Evolutionary conservation across 2,888 invertebrate genomes (phyloP).

Genomic region (Thymelicus lineola): DNA sequence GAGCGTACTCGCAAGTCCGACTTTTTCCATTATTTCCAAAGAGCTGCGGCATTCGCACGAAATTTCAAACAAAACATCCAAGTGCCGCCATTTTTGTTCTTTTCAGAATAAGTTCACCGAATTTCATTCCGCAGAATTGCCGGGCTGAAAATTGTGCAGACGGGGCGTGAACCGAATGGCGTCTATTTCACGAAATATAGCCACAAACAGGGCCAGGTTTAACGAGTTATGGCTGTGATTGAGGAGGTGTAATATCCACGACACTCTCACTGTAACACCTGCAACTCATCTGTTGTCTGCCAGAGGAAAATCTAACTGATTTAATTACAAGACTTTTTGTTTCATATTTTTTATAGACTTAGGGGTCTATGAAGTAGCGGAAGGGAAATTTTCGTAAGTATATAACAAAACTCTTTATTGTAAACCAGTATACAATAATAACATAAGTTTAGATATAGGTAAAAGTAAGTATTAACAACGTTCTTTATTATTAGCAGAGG

Average conservation of each 20-base stretch:
- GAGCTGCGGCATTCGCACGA: slow-evolving; percentile 6
- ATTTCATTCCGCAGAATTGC: slow-evolving; percentile 23
- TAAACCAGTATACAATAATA: no score
- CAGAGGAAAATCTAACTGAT: neutral
- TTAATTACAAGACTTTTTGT: neutral
- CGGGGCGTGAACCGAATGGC: slow-evolving; percentile 42
- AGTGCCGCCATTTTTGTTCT: slow-evolving; percentile 17
- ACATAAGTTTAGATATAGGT: no score
- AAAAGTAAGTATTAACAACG: no score
- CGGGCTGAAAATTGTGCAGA: slow-evolving; percentile 41
- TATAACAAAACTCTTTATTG: no score
- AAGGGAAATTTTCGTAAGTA: no score
- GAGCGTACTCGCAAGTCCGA: slow-evolving; percentile 4
- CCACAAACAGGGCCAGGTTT: slow-evolving; percentile 35
- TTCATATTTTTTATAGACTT: neutral
- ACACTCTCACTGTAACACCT: slow-evolving; percentile 5
- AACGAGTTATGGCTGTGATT: slow-evolving; percentile 37
- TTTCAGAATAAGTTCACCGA: slow-evolving; percentile 21
- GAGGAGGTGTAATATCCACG: slow-evolving; percentile 14
- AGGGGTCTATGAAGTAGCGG: no score
- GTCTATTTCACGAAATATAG: slow-evolving; percentile 41
- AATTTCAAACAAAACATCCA: slow-evolving; percentile 15
- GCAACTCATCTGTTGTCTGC: slow-evolving; percentile 6
- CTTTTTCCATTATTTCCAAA: slow-evolving; percentile 15
- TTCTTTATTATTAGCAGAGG: no score